Evolutionary conservation across 2,797 vertebrate species (phyloP), one percentile per base, ranked within the genome.

Genomic region (Sciurus vulgaris): DNA sequence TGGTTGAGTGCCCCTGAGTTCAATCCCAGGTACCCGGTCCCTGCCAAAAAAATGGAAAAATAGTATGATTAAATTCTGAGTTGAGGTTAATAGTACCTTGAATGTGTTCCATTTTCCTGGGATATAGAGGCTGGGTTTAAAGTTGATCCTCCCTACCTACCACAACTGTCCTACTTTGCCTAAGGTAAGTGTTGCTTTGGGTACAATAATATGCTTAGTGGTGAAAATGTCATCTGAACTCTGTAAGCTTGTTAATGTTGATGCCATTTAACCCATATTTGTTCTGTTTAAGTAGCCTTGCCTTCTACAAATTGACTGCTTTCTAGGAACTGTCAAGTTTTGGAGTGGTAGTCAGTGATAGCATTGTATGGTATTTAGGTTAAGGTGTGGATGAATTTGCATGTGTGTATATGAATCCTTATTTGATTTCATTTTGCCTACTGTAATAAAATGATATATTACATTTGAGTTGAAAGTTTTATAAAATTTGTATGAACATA

Each of bases 391-490:
- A 20, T 96, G 70, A 86, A 90, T 83, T 76, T 70, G 38, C 47
- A 15, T 41, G 7, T 26, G 11, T 94, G 14, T 67, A 41, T 44
- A 85, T 49, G 47, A 76, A 90, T 20, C 13, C 59, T 94, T 69
- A 63, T 44, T 86, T 83, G 38, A 2, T 94, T 96, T 79, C 44
- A 86, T 81, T 97, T 69, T 90, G 65, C n/a, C 49, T 95, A 56
- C 14, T 78, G 6, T 87, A 86, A 78, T 89, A 63, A 38, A 91
- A 2, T 91, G n/a, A 89, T 88, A 78, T 82, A 81, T 70, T 95
- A 87, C 93, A 76, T 70, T 33, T 93, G 44, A 91, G 51, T 95
- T 96, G 67, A 63, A 86, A 96, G 30, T 70, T 15, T 90, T 91
- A 95, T 7, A 82, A 47, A 94, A 81, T 86, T 92, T 78, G 54